Evolutionary conservation across 2,888 invertebrate genomes (phyloP).

Genomic region (Hemicrepidius hirtus): DNA sequence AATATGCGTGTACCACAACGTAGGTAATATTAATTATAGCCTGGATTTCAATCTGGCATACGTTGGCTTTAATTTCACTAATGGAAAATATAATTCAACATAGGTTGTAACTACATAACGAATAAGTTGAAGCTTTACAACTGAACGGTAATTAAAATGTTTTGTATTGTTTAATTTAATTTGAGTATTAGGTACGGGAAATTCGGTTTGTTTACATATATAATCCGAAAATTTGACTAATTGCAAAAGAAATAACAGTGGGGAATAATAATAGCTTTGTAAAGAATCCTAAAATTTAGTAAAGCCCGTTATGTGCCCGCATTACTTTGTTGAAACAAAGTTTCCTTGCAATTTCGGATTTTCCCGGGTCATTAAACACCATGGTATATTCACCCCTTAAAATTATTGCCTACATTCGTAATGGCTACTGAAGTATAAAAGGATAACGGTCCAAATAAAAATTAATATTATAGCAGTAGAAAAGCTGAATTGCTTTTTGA

Average conservation of each 20-base stretch:
- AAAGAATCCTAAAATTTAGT: conserved; percentile 17
- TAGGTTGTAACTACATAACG: background rate
- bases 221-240: too few relatives aligned
- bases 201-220: too few relatives aligned
- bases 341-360: conserved; percentile 43
- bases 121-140: conserved; percentile 17
- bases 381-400: conserved; percentile 38
- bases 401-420: conserved; percentile 41
- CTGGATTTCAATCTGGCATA: conserved; percentile 36
- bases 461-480: conserved; percentile 30
- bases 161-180: background rate
- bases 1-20: conserved; percentile 28
- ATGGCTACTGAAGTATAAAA: conserved; percentile 39
- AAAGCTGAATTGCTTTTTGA: conserved; percentile 3
- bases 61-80: conserved; percentile 43
- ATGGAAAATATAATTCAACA: conserved; percentile 33
- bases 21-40: conserved; percentile 38
- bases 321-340: conserved; percentile 34
- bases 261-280: background rate
- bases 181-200: too few relatives aligned
- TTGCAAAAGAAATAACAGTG: too few relatives aligned
- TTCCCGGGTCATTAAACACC: conserved; percentile 42
- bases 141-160: conserved; percentile 1
- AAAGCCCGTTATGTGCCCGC: conserved; percentile 21
- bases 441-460: conserved; percentile 43